Conservation (phyloP, 2,888 invertebrate species). For the Anagyrus pseudococci region DNA sequence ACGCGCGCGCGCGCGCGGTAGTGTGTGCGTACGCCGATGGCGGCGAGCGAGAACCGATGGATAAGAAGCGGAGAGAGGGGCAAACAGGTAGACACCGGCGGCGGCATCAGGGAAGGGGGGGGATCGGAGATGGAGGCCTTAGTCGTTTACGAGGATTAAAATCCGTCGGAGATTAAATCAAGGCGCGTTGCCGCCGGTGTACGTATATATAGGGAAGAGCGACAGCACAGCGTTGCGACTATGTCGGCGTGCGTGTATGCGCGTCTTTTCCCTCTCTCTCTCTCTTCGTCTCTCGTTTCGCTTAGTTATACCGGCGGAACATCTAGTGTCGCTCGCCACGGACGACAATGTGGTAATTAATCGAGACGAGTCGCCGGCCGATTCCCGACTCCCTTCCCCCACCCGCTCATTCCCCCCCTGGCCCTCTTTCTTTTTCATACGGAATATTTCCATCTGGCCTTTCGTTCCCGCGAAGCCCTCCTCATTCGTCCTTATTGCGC, state of each 20-base stretch:
- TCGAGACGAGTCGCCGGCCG: slow-evolving; percentile 55
- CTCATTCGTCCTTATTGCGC: slow-evolving; percentile 13
- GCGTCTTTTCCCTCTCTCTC: too few species aligned
- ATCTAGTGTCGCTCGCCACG: slow-evolving; percentile 48
- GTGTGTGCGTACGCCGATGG: too few species aligned
- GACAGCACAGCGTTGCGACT: too few species aligned
- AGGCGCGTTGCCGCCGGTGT: slow-evolving; percentile 40
- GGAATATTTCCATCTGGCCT: slow-evolving; percentile 39
- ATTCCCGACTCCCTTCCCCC: slow-evolving; percentile 41
- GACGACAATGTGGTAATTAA: slow-evolving; percentile 62
- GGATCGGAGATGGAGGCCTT: not conserved
- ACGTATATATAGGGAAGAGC: slow-evolving; percentile 21
- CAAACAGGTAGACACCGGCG: slow-evolving; percentile 32
- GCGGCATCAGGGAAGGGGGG: slow-evolving; percentile 21
- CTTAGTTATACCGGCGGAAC: slow-evolving; percentile 48
- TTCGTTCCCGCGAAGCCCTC: slow-evolving; percentile 16
- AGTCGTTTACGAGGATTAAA: slow-evolving; percentile 47
- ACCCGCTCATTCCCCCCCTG: slow-evolving; percentile 25
- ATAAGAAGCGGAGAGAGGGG: not conserved
- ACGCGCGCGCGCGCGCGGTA: slow-evolving; percentile 10
- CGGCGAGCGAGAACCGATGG: not conserved
- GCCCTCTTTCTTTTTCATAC: slow-evolving; percentile 21
- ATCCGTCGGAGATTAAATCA: slow-evolving; percentile 50
- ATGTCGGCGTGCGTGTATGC: too few species aligned
- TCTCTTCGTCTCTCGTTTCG: too few species aligned